Base-by-base conservation (phyloP, 1,140 invertebrate species). In the Lysiphlebus fabarum region DNA sequence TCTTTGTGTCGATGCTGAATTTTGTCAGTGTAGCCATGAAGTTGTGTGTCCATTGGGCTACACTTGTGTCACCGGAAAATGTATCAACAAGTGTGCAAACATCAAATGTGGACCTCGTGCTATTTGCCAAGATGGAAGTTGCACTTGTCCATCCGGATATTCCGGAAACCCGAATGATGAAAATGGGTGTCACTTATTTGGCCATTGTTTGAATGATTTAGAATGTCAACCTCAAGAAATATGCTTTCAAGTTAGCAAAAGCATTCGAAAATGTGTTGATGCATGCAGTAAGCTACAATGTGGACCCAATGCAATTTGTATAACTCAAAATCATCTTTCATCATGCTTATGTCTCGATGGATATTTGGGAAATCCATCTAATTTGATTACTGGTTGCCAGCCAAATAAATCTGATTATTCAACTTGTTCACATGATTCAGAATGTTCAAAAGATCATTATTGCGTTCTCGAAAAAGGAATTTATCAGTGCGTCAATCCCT, bases 241-340 rank as follows among this genome's bases (percentile, higher is more conserved):
- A 68, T 95, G 92, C 71, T 91, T 93, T 76, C 90, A 91, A 78
- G 69, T 90, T 42, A 84, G 87, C 36, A 88, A 87, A 78, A 87
- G 86, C 7, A 70, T 85, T 5, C 82, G 91, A 42, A 90, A 90
- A 73, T 94, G 91, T 75, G 85, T 93, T 1, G 91, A 94, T 68
- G 90, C 88, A 5, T 95, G 92, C 69, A 87, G 86, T 56, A 91
- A 92, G 76, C 80, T 91, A 8, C 90, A 94, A 67, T 95, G 93
- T 73, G 93, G 93, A 10, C 91, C 92, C 1, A 95, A 95, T 74
- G 91, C 92, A 5, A 74, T 93, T 1, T 96, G 93, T 70, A 82
- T 93, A 0, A 85, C 88, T 17, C 85, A 90, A 56, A 87, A 90
- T 68, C 91, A 94, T 73, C 82, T 88, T 43, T 91, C 91, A 2